Evolutionary conservation across 2,797 vertebrate species (phyloP).

Genomic region (Antrozous pallidus): DNA sequence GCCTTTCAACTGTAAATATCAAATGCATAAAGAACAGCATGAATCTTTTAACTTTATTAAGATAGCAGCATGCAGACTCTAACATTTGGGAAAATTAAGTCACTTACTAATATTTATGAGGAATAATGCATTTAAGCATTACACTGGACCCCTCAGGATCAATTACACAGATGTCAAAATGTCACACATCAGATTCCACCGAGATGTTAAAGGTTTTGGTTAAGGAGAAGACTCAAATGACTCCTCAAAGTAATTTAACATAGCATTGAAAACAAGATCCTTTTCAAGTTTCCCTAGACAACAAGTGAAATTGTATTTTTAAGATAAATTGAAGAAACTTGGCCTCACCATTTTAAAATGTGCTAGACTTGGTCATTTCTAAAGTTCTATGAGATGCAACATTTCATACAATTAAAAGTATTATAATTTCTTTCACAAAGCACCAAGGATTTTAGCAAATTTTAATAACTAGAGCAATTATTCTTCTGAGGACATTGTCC

Average conservation of each 20-base stretch:
- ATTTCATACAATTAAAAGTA: background rate
- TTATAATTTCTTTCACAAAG: background rate
- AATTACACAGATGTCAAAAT: slow-evolving; percentile 76
- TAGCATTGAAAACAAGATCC: background rate
- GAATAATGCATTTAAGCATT: slow-evolving; percentile 69
- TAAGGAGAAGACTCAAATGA: slow-evolving; percentile 67
- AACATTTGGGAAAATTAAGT: slow-evolving; percentile 80
- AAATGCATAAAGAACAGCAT: slow-evolving; percentile 79
- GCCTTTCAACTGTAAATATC: slow-evolving; percentile 81
- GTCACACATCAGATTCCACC: slow-evolving; percentile 61
- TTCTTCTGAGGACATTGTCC: background rate
- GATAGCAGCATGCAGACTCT: slow-evolving; percentile 64
- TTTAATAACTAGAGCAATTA: slow-evolving; percentile 29
- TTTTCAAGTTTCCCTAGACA: background rate
- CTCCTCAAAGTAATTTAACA: slow-evolving; percentile 10
- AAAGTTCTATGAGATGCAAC: background rate
- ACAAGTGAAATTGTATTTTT: background rate
- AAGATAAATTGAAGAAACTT: background rate
- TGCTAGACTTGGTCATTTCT: background rate
- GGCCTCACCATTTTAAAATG: background rate
- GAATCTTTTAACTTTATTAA: slow-evolving; percentile 78
- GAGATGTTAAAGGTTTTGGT: slow-evolving; percentile 55
- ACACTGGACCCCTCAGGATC: slow-evolving; percentile 56
- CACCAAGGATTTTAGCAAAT: background rate
- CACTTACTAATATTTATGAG: slow-evolving; percentile 79